phyloP scores from a whole-genome alignment of 2,113 vertebrate species.

The Ptychochromis oligacanthus region DNA sequence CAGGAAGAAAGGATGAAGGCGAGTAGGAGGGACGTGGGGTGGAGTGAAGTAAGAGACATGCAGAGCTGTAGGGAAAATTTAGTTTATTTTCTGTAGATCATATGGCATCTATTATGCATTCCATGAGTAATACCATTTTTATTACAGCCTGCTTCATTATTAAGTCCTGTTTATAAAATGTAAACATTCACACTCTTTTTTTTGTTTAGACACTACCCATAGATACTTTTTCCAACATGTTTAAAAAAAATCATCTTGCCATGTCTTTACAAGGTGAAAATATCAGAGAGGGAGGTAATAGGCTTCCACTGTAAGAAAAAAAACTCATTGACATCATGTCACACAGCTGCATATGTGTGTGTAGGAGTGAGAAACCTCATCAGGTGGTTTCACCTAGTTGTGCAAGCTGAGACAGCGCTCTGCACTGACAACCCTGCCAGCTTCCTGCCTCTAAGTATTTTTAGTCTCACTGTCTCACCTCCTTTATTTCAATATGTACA shows the following conservation, averaged over 20 bases:
- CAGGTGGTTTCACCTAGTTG: slow-evolving; percentile 54
- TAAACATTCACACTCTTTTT: not conserved
- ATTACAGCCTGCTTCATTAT: not conserved
- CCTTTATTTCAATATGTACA: not conserved
- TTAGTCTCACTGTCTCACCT: slow-evolving; percentile 29
- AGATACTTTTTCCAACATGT: slow-evolving; percentile 5
- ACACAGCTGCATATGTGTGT: slow-evolving; percentile 44
- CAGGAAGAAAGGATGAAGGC: slow-evolving; percentile 48
- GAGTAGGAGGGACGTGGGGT: slow-evolving; percentile 46
- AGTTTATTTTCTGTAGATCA: not conserved
- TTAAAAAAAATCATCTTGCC: not conserved
- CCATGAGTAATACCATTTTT: not conserved
- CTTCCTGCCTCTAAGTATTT: slow-evolving; percentile 62
- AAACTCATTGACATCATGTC: slow-evolving; percentile 42
- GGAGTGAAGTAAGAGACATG: slow-evolving; percentile 57
- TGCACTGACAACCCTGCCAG: slow-evolving; percentile 23
- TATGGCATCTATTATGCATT: not conserved
- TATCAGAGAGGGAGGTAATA: slow-evolving; percentile 24
- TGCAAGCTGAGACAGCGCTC: slow-evolving; percentile 34
- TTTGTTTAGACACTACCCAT: not conserved
- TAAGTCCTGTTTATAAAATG: not conserved
- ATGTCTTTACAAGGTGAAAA: slow-evolving; percentile 49
- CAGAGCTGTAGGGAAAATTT: slow-evolving; percentile 43
- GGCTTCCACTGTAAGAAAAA: slow-evolving; percentile 31
- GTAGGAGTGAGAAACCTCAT: slow-evolving; percentile 55